Evolutionary conservation across 2,113 vertebrate genomes (phyloP).

Genomic region (Illadopsis cleaveri): DNA sequence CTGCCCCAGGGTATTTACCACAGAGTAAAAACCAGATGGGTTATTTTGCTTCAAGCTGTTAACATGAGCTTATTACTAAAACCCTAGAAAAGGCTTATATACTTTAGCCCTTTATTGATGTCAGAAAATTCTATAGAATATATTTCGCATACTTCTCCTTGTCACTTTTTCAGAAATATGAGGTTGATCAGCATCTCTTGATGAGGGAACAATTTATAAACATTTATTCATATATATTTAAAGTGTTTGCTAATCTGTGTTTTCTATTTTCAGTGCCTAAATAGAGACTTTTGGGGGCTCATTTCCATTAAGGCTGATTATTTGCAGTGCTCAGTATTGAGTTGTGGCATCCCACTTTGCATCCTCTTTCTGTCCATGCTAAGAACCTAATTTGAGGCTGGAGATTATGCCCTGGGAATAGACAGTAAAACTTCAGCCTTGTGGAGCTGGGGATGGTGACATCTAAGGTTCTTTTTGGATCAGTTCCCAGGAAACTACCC

Average conservation of each 20-base stretch:
- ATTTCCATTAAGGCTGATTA: background rate
- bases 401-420: background rate
- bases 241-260: background rate
- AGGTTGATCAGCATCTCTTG: background rate
- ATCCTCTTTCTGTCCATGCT: background rate
- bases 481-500: background rate
- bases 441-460: background rate
- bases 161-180: background rate
- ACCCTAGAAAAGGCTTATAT: background rate
- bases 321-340: background rate
- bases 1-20: background rate
- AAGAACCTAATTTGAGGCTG: background rate
- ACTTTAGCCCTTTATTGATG: background rate
- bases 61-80: background rate
- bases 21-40: background rate
- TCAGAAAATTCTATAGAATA: background rate
- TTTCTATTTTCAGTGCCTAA: background rate
- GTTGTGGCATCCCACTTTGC: background rate
- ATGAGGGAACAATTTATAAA: background rate
- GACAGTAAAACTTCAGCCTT: background rate
- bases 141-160: background rate
- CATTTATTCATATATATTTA: background rate
- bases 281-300: background rate
- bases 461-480: background rate
- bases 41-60: conserved; percentile 35